Evolutionary conservation across 2,888 invertebrate genomes (phyloP).

Genomic region (Alcis repandata): DNA sequence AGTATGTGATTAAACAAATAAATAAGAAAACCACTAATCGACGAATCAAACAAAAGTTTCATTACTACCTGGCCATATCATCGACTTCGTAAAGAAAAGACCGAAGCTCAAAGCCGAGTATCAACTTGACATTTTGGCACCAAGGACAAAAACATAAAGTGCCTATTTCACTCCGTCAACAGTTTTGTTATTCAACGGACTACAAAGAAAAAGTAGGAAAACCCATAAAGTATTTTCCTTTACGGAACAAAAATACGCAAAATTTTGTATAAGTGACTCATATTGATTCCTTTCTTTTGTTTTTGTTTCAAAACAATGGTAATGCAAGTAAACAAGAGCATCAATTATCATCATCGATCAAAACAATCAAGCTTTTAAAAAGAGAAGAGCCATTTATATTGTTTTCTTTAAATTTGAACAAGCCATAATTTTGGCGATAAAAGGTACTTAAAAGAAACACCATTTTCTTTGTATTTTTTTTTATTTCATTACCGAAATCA

Average conservation of each 20-base stretch:
- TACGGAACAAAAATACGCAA: conserved; percentile 18
- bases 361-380: background rate
- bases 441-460: too few species aligned
- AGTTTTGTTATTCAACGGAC: conserved; percentile 28
- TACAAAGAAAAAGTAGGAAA: conserved; percentile 23
- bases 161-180: conserved; percentile 30
- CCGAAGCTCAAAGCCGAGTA: conserved; percentile 2
- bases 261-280: background rate
- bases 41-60: background rate
- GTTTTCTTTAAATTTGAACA: too few species aligned
- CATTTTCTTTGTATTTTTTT: too few species aligned
- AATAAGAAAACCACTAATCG: too few species aligned
- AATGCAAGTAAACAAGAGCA: conserved; percentile 3
- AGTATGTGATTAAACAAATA: too few species aligned
- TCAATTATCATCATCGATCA: background rate
- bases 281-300: conserved; percentile 9
- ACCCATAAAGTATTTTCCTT: conserved; percentile 20
- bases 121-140: conserved; percentile 13
- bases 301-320: conserved; percentile 15
- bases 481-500: too few species aligned
- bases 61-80: background rate
- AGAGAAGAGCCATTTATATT: background rate
- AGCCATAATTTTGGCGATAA: too few species aligned
- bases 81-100: background rate
- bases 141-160: conserved; percentile 26